Evolutionary conservation across 2,888 invertebrate species (phyloP), one percentile per base, ranked within the genome.

Genomic region (Ochropacha duplaris): DNA sequence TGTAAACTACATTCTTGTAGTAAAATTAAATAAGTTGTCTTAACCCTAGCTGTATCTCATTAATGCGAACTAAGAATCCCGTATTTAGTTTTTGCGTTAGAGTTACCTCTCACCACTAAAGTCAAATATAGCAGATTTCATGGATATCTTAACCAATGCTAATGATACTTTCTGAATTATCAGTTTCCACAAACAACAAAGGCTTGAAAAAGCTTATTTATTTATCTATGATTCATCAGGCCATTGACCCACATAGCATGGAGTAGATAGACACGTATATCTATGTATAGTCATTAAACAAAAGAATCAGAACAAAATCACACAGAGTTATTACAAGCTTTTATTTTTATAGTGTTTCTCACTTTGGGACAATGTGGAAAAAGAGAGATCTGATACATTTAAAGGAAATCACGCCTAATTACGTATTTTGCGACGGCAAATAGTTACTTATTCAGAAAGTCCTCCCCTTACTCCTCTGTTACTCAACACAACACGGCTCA

Each of bases 401-500:
- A 64, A 69, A 57, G 74, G 76, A 72, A 72, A 76, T 73, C 69
- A 72, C 66, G 74, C 71, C 74, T 81, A 81, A 82, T 81, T 81
- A 80, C 72, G 70, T 70, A 72, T 74, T 72, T 74, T 71, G 74
- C 71, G 66, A 73, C 71, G 72, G 74, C 78, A 79, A 80, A 82
- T 79, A 83, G 78, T 82, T 76, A 80, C 69, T 78, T 76, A 79
- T 81, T 82, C 74, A 80, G 80, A 84, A 82, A 78, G 72, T 66
- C 72, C 69, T 69, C 61, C 76, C 71, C 66, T 71, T 66, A 69
- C 72, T 62, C 75, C 74, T 73, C 84, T 83, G 84, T 86, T 83
- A 83, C 86, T 86, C 87, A 86, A 87, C 84, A 83, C 87, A 89
- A 87, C 88, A 86, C 83, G 88, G 85, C 90, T 91, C 90, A 90